Percentiles rank a stretch among this genome's conserved stretches.
These are phyloP conservation scores for Ranitomeya imitator DNA, from an alignment of 2,113 vertebrate species.

Conservation along the genomic window DNA sequence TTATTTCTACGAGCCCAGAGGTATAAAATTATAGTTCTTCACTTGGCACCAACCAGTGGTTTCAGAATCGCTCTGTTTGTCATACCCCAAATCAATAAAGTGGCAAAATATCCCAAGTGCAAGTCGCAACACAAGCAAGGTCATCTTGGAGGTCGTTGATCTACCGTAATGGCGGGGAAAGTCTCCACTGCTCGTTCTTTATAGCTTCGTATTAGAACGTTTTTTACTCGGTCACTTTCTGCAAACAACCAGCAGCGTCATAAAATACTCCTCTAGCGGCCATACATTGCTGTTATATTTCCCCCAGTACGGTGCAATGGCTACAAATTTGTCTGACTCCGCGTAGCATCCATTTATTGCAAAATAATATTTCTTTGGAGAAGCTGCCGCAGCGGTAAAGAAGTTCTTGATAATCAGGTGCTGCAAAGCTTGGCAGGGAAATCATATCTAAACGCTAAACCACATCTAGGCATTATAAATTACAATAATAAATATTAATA, in stretches of 20 bases:
- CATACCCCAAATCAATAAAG: constrained; percentile 10
- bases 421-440: neutral
- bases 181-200: neutral
- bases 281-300: constrained; percentile 33
- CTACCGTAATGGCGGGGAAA: neutral
- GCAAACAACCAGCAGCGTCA: neutral
- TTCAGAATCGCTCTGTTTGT: neutral
- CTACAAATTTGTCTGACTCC: constrained; percentile 41
- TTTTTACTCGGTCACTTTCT: constrained; percentile 17
- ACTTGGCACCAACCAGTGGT: constrained; percentile 5
- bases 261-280: constrained; percentile 3
- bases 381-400: constrained; percentile 17
- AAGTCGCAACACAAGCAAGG: neutral
- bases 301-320: constrained; percentile 15
- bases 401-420: neutral
- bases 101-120: neutral
- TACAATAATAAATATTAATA: neutral
- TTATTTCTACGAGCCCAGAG: constrained; percentile 49
- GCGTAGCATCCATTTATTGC: constrained; percentile 32
- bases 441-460: neutral
- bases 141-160: constrained; percentile 18
- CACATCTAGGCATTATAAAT: neutral
- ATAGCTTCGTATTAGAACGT: constrained; percentile 17
- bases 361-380: constrained; percentile 35
- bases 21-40: constrained; percentile 38